Evolutionary conservation across 2,888 invertebrate genomes (phyloP).

Genomic region (Eumerus sabulonum): DNA sequence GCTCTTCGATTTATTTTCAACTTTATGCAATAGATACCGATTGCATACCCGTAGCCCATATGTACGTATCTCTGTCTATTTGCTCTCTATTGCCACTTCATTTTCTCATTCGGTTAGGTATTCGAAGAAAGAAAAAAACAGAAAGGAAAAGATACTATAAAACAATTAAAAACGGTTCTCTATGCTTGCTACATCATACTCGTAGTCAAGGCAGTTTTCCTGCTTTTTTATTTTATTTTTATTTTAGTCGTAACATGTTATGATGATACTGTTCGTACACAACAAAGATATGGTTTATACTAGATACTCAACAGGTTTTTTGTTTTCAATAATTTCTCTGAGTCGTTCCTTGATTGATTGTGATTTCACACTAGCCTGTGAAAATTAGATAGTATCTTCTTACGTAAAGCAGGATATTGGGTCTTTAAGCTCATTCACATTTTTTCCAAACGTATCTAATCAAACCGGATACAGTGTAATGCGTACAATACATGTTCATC

Average conservation of each 20-base stretch:
- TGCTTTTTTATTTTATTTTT: too few species aligned
- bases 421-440: background rate
- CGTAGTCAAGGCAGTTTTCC: too few species aligned
- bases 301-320: too few species aligned
- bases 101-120: too few species aligned
- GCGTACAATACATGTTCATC: background rate
- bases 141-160: background rate
- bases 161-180: too few species aligned
- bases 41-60: background rate
- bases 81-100: background rate
- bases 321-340: too few species aligned
- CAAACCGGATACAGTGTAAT: conserved; percentile 55
- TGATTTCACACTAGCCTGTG: conserved; percentile 41
- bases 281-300: too few species aligned
- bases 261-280: too few species aligned
- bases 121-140: conserved; percentile 1
- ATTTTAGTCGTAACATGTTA: too few species aligned
- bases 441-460: too few species aligned
- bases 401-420: conserved; percentile 5
- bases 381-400: conserved; percentile 1
- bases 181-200: too few species aligned
- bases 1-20: conserved; percentile 44
- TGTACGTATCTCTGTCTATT: conserved; percentile 1
- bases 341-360: background rate
- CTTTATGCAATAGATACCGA: conserved; percentile 50